Percentiles rank a stretch among this genome's conserved stretches.
Evolutionary conservation across 2,888 invertebrate species (phyloP).

Genomic region (Trachelus iudaicus): DNA sequence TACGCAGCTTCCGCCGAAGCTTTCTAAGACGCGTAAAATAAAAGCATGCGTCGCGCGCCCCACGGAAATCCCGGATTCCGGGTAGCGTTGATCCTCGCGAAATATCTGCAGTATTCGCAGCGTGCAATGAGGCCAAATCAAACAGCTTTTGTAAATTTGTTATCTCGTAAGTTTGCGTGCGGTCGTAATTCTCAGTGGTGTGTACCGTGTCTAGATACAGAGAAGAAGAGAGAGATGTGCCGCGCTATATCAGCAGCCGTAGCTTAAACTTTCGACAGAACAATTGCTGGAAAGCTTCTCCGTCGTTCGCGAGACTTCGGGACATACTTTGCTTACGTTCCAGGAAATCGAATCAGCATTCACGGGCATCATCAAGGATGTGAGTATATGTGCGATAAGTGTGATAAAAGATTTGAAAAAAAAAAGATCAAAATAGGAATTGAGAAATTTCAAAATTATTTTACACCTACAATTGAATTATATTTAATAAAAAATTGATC

Average conservation of each 20-base stretch:
- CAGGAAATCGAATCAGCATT: background rate
- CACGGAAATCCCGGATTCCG: background rate
- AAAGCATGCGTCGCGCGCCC: background rate
- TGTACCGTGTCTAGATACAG: slow-evolving; percentile 10
- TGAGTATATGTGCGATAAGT: background rate
- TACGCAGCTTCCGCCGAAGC: background rate
- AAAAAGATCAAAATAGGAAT: background rate
- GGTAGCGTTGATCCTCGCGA: background rate
- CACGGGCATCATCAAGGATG: background rate
- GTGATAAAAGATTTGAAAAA: background rate
- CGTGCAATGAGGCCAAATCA: slow-evolving; percentile 6
- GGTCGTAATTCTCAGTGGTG: slow-evolving; percentile 15
- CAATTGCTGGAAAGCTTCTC: background rate
- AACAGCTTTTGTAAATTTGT: slow-evolving; percentile 19
- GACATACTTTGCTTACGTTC: background rate
- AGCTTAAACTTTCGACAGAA: background rate
- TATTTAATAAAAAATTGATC: background rate
- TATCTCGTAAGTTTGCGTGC: slow-evolving; percentile 14
- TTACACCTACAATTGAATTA: background rate
- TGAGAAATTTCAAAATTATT: too few species aligned
- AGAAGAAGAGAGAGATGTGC: background rate
- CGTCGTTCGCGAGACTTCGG: background rate
- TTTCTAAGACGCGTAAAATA: background rate
- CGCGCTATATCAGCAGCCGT: background rate
- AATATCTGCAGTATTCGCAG: background rate